A percentile compares a stretch with the other conserved stretches of the same genome.
Conservation (phyloP, 2,888 invertebrate genomes). For the Sarcophaga subvicina region DNA sequence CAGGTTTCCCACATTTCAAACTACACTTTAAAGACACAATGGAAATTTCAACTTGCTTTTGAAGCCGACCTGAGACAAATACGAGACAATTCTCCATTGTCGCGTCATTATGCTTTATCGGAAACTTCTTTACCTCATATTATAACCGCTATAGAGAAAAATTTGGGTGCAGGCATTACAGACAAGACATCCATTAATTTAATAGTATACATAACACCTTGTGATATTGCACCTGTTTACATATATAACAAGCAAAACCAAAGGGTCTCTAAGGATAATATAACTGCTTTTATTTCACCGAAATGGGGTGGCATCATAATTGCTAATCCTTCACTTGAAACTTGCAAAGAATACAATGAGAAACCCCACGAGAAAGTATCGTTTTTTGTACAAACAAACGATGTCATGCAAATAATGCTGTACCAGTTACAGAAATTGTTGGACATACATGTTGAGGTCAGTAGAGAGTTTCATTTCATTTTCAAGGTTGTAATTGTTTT, state of each 20-base stretch:
- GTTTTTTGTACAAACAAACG: constrained; percentile 84
- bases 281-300: constrained; percentile 90
- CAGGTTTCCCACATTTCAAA: constrained; percentile 88
- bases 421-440: constrained; percentile 89
- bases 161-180: constrained; percentile 92
- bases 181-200: constrained; percentile 92
- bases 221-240: constrained; percentile 87
- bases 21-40: constrained; percentile 93
- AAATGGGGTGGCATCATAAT: constrained; percentile 96
- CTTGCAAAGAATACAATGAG: constrained; percentile 82
- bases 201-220: constrained; percentile 91
- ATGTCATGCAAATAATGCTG: constrained; percentile 89
- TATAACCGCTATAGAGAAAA: constrained; percentile 93
- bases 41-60: constrained; percentile 91
- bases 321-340: constrained; percentile 85
- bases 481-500: no score
- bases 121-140: constrained; percentile 90
- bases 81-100: constrained; percentile 81
- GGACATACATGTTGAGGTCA: constrained; percentile 86
- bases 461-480: constrained; percentile 56
- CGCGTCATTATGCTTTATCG: constrained; percentile 85
- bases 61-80: constrained; percentile 88
- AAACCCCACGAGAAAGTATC: constrained; percentile 77
- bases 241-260: constrained; percentile 85
- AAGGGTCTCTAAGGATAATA: constrained; percentile 80